Evolutionary conservation across 2,797 vertebrate species (phyloP).

Genomic region (Dendrocincla fuliginosa): DNA sequence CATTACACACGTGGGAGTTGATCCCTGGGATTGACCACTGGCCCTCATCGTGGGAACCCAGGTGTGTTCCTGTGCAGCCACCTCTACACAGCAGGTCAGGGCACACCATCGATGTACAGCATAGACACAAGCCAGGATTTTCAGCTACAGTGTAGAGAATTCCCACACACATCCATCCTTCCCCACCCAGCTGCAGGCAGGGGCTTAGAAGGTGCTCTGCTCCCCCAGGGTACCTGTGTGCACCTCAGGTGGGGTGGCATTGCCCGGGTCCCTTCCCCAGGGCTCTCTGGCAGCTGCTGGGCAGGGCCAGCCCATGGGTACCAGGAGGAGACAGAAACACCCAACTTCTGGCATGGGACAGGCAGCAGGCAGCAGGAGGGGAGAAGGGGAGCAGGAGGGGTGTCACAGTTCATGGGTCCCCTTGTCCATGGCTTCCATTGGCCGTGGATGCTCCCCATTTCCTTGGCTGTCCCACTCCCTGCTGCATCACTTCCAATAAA

Average conservation of each 20-base stretch:
- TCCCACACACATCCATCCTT: not conserved
- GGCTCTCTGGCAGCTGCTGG: not conserved
- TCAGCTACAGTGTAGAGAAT: fast-evolving
- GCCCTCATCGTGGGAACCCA: not conserved
- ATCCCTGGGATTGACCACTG: not conserved
- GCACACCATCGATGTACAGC: fast-evolving
- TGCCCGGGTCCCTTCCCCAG: not conserved
- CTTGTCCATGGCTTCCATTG: not conserved
- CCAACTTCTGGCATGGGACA: not conserved
- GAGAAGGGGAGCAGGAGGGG: not conserved
- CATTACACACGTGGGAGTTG: not conserved
- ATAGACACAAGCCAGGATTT: not conserved
- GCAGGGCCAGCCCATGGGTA: not conserved
- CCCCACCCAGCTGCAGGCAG: not conserved
- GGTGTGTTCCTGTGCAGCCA: not conserved
- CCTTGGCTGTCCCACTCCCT: not conserved
- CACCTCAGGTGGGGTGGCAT: not conserved
- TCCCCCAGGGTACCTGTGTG: not conserved
- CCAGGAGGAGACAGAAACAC: not conserved
- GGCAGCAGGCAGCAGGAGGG: not conserved
- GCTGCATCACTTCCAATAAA: not conserved
- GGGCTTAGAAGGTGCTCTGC: not conserved
- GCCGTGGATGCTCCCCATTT: fast-evolving
- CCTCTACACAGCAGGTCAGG: not conserved
- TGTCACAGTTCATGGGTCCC: fast-evolving